Base-by-base conservation (phyloP, 2,797 vertebrate genomes). In the Tokudaia muenninki region DNA sequence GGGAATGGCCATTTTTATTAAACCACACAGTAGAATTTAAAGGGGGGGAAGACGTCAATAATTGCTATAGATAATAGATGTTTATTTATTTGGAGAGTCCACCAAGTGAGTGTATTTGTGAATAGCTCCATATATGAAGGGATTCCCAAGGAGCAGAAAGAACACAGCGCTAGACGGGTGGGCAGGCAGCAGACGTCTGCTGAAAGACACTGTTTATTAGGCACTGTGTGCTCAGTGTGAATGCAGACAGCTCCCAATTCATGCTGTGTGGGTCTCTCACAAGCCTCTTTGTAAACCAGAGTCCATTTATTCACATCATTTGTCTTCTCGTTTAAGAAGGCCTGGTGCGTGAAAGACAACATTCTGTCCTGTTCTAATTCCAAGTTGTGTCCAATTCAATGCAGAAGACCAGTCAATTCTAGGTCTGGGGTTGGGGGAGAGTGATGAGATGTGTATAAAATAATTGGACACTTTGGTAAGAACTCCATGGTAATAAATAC, bases 291-390 rank as follows among this genome's bases (percentile, higher is more conserved):
- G 63, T 91, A 74, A 67, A 63, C 52, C 59, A 4, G 10, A 70
- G 59, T 78, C 21, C 70, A 16, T 21, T 88, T 19, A 92, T 72
- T 94, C 74, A 55, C 11, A 93, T 19, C 2, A 59, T 61, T 90
- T 29, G 67, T 41, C n/a, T 22, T 72, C 84, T 92, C 47, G 17
- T 47, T 16, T 6, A 65, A 83, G 81, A 93, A 89, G 59, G 24
- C 19, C 65, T 89, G 12, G 29, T 65, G 17, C 47, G 5, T n/a
- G 10, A 88, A 83, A 83, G 31, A 19, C 21, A 93, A 7, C 80
- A 29, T 87, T 93, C 79, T 93, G 74, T 93, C 34, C 67, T 87
- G 93, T 90, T 90, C 8, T 19, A 52, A 31, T 44, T 96, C 37
- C 19, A 87, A 78, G 44, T 89, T 52, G 19, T n/a, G 75, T 91